Evolutionary conservation across 2,113 vertebrate species (phyloP).

Genomic region (Sorex fumeus): DNA sequence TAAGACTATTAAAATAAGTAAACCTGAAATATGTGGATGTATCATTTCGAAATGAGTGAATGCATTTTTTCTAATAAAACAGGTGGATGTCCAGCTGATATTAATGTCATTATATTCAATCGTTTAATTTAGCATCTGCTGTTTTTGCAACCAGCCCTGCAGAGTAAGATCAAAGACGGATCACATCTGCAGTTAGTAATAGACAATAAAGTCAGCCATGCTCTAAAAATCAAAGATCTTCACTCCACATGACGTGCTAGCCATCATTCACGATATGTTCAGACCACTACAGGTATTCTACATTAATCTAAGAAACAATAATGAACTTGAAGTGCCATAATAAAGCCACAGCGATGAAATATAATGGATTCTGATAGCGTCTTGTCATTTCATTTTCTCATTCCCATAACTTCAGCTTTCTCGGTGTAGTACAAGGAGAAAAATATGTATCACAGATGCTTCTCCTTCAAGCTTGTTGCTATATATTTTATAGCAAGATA

Average conservation of each 20-base stretch:
- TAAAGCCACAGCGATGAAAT: conserved; percentile 21
- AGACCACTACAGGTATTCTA: neutral
- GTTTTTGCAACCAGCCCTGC: neutral
- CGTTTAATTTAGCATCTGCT: conserved; percentile 46
- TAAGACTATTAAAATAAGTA: conserved; percentile 58
- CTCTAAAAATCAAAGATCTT: conserved; percentile 39
- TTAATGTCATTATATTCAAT: conserved; percentile 52
- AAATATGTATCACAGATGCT: neutral
- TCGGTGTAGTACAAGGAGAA: neutral
- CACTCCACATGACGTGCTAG: neutral
- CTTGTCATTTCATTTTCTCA: conserved; percentile 25
- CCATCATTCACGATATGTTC: neutral
- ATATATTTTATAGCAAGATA: neutral
- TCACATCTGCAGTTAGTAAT: conserved; percentile 37
- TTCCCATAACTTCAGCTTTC: conserved; percentile 1
- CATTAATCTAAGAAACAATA: conserved; percentile 26
- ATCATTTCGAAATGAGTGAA: conserved; percentile 54
- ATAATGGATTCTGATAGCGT: neutral
- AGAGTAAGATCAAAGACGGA: conserved; percentile 49
- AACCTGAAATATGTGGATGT: conserved; percentile 29
- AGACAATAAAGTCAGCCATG: conserved; percentile 40
- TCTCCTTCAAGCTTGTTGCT: neutral
- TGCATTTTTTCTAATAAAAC: conserved; percentile 29
- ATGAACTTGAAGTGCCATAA: conserved; percentile 19
- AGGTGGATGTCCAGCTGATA: neutral